phyloP scores from a whole-genome alignment of 2,113 vertebrate genomes.

The Danionella cerebrum region DNA sequence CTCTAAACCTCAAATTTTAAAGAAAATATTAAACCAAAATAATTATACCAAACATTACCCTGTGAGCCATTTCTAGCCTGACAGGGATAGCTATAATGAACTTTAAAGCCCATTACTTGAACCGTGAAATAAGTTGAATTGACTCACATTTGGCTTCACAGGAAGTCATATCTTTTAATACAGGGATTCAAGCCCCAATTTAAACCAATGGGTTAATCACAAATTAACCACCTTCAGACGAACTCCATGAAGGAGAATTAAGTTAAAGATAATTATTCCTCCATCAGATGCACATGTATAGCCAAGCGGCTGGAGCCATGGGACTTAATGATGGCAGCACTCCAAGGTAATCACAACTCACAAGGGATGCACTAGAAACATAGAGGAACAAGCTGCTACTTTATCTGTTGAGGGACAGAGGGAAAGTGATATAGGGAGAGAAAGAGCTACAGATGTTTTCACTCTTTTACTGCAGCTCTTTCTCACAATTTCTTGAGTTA shows the following conservation, averaged over 20 bases:
- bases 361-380: slow-evolving; percentile 19
- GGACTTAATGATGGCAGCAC: slow-evolving; percentile 20
- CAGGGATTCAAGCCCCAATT: neutral
- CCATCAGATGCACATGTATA: slow-evolving; percentile 29
- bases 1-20: neutral
- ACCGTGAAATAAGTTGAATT: slow-evolving; percentile 7
- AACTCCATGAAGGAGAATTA: slow-evolving; percentile 41
- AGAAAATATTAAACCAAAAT: neutral
- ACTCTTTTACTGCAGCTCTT: neutral
- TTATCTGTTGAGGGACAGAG: slow-evolving; percentile 7
- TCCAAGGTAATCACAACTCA: slow-evolving; percentile 24
- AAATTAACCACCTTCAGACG: slow-evolving; percentile 27
- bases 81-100: neutral
- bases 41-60: neutral
- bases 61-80: neutral
- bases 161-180: slow-evolving; percentile 12
- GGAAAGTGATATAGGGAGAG: neutral
- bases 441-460: neutral
- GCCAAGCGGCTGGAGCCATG: slow-evolving; percentile 14
- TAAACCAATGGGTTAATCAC: slow-evolving; percentile 14
- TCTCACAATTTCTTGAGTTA: neutral
- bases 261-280: slow-evolving; percentile 37
- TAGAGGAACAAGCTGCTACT: slow-evolving; percentile 2
- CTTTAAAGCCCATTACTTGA: slow-evolving; percentile 2
- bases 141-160: slow-evolving; percentile 7